phyloP scores from a whole-genome alignment of 2,113 vertebrate species.

The Tachuris rubrigastra region DNA sequence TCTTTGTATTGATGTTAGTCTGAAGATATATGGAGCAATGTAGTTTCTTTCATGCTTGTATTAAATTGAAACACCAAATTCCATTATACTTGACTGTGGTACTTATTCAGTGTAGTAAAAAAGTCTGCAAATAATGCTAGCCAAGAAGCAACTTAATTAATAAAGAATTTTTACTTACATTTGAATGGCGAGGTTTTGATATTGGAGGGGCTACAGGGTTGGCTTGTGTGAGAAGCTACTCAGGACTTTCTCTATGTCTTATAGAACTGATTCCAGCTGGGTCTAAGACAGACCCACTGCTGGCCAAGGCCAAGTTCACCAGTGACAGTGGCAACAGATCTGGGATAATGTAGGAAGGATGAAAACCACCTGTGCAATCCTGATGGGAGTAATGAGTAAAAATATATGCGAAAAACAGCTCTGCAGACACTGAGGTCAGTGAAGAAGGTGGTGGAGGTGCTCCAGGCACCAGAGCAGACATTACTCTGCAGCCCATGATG shows the following conservation, averaged over 20 bases:
- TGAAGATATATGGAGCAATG: not conserved
- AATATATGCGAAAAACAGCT: not conserved
- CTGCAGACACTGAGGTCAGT: not conserved
- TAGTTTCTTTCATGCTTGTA: not conserved
- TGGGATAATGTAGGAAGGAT: not conserved
- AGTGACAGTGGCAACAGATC: not conserved
- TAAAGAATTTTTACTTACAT: not conserved
- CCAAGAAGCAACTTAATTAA: not conserved
- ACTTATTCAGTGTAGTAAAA: not conserved
- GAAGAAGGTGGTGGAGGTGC: not conserved
- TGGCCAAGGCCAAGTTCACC: not conserved
- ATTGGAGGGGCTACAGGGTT: not conserved
- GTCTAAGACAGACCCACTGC: not conserved
- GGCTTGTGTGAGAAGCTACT: not conserved
- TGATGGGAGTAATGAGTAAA: not conserved
- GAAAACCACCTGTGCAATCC: not conserved
- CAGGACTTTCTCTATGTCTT: not conserved
- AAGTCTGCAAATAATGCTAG: not conserved
- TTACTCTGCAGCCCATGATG: not conserved
- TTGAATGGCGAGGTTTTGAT: not conserved
- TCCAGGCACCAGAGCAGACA: not conserved
- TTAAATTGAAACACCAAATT: not conserved
- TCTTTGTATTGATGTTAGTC: not conserved
- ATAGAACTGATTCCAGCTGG: not conserved
- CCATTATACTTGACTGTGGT: not conserved